A percentile compares a stretch with the other conserved stretches of the same genome.
phyloP scores from a whole-genome alignment of 2,113 vertebrate species.

The Seriola rivoliana region DNA sequence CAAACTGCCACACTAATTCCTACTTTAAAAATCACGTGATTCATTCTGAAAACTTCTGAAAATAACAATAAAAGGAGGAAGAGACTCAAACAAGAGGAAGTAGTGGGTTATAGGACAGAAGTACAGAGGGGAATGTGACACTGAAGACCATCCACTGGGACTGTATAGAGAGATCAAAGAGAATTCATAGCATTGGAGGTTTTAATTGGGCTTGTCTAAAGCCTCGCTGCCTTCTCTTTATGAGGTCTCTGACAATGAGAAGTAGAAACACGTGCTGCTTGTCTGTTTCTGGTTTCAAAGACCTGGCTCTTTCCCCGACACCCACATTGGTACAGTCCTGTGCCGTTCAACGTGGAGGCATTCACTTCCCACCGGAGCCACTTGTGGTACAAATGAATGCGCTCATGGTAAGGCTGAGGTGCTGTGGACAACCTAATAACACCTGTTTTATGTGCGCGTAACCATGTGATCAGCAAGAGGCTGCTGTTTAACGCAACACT shows the following conservation, averaged over 20 bases:
- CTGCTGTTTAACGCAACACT: too few species aligned
- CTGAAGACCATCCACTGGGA: slow-evolving; percentile 49
- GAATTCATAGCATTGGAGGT: slow-evolving; percentile 60
- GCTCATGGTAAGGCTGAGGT: not conserved
- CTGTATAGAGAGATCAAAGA: slow-evolving; percentile 62
- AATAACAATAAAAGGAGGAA: slow-evolving; percentile 18
- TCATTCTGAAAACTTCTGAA: slow-evolving; percentile 6
- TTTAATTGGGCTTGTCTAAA: slow-evolving; percentile 73
- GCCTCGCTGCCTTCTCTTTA: slow-evolving; percentile 51
- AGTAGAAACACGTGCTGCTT: slow-evolving; percentile 44
- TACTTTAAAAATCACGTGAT: not conserved
- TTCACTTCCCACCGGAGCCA: slow-evolving; percentile 39
- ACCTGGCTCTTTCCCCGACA: slow-evolving; percentile 46
- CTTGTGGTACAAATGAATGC: slow-evolving; percentile 40
- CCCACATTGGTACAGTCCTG: slow-evolving; percentile 36
- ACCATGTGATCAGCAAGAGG: not conserved
- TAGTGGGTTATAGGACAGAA: slow-evolving; percentile 31
- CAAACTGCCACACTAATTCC: not conserved
- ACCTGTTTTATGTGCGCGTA: not conserved
- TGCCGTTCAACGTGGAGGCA: slow-evolving; percentile 29
- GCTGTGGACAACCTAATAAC: not conserved
- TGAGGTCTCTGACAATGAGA: slow-evolving; percentile 58
- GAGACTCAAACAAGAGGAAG: slow-evolving; percentile 16
- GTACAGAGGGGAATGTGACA: slow-evolving; percentile 30
- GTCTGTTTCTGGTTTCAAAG: slow-evolving; percentile 60